phyloP scores from a whole-genome alignment of 2,113 vertebrate genomes.

The Istiophorus platypterus region DNA sequence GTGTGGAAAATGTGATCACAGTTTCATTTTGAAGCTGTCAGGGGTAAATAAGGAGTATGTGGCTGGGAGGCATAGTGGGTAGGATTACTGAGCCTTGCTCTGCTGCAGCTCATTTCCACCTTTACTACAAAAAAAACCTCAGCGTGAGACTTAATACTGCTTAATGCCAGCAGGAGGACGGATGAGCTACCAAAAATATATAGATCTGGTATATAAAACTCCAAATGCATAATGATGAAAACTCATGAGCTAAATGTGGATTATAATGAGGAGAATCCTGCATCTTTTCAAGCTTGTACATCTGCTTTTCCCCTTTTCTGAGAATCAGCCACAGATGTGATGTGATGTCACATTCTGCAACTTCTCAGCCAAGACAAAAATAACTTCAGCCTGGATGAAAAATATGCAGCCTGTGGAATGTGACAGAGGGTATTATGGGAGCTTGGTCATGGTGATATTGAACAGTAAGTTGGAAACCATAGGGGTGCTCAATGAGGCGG shows the following conservation, averaged over 20 bases:
- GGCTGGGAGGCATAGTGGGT: slow-evolving; percentile 52
- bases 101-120: slow-evolving; percentile 67
- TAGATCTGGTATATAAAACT: slow-evolving; percentile 10
- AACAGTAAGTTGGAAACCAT: slow-evolving; percentile 49
- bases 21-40: slow-evolving; percentile 80
- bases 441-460: slow-evolving; percentile 27
- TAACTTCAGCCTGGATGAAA: slow-evolving; percentile 40
- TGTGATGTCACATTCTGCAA: slow-evolving; percentile 61
- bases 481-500: slow-evolving; percentile 7
- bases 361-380: slow-evolving; percentile 60
- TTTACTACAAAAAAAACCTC: slow-evolving; percentile 45
- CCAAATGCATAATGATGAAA: slow-evolving; percentile 20
- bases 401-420: slow-evolving; percentile 45
- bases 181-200: slow-evolving; percentile 48
- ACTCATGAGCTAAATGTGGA: slow-evolving; percentile 8
- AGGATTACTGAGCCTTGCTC: slow-evolving; percentile 68
- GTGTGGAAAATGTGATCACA: slow-evolving; percentile 80
- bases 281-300: slow-evolving; percentile 29
- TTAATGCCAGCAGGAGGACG: slow-evolving; percentile 48
- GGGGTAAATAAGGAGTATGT: slow-evolving; percentile 74
- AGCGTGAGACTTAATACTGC: slow-evolving; percentile 55
- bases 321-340: slow-evolving; percentile 46
- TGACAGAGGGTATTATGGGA: slow-evolving; percentile 58
- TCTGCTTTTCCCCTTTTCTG: slow-evolving; percentile 22
- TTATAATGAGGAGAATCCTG: slow-evolving; percentile 22